Conservation (phyloP, 2,113 vertebrate genomes). For the Eulemur macaco region DNA sequence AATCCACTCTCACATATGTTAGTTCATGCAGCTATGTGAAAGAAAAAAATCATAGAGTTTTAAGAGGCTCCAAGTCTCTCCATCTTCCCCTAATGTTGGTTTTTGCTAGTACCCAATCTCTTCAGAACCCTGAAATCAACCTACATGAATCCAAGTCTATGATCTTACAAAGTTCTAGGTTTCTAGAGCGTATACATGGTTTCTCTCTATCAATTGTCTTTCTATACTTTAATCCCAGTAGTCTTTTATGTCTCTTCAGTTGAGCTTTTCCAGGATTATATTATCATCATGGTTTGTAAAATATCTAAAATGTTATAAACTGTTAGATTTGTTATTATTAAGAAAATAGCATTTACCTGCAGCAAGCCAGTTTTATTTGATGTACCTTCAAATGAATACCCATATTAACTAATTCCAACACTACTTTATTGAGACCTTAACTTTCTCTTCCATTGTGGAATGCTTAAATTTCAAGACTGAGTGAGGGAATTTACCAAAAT, state of each 20-base stretch:
- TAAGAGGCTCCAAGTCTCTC: neutral
- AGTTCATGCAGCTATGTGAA: neutral
- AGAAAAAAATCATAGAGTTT: neutral
- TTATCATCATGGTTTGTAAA: neutral
- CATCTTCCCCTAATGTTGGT: neutral
- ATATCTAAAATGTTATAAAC: neutral
- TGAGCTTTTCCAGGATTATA: neutral
- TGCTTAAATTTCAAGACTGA: constrained; percentile 17
- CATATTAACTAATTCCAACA: neutral
- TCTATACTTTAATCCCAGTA: neutral
- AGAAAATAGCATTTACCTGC: neutral
- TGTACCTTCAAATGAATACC: neutral
- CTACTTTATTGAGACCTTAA: neutral
- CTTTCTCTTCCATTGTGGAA: neutral
- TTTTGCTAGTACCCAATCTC: neutral
- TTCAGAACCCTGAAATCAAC: neutral
- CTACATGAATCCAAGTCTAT: neutral
- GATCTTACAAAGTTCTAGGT: neutral
- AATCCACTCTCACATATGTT: neutral
- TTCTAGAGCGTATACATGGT: neutral
- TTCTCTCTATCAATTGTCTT: neutral
- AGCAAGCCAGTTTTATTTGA: neutral
- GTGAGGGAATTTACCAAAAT: neutral
- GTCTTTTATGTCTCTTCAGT: neutral
- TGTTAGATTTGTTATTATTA: neutral